A percentile compares a stretch with the other conserved stretches of the same genome.
Evolutionary conservation across 2,797 vertebrate species (phyloP).

Genomic region (Enteromius thamalakanensis): DNA sequence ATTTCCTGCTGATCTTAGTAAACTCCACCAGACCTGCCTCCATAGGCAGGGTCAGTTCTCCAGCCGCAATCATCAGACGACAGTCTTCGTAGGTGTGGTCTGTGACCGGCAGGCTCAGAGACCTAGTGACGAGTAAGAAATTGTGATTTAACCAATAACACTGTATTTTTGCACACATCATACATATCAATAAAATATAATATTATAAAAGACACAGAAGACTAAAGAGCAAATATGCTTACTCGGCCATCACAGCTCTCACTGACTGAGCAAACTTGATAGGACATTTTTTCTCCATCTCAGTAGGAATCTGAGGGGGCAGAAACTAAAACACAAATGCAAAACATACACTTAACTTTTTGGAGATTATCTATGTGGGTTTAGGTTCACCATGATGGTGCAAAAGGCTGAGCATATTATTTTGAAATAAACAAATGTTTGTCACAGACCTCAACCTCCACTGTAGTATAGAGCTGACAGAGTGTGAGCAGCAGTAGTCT

Average conservation of each 20-base stretch:
- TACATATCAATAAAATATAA: not conserved
- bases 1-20: constrained; percentile 95
- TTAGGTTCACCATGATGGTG: not conserved
- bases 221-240: constrained; percentile 62
- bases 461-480: constrained; percentile 89
- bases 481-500: constrained; percentile 86
- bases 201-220: not conserved
- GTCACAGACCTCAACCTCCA: constrained; percentile 91
- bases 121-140: constrained; percentile 68
- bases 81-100: constrained; percentile 98
- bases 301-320: constrained; percentile 85
- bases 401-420: not conserved
- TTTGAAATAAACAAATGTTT: not conserved
- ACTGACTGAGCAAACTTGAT: constrained; percentile 85
- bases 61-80: constrained; percentile 95
- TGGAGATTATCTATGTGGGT: not conserved
- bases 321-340: constrained; percentile 81
- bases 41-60: constrained; percentile 95
- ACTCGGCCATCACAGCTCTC: constrained; percentile 89
- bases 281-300: constrained; percentile 87
- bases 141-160: not conserved
- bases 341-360: not conserved
- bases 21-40: constrained; percentile 97
- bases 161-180: not conserved
- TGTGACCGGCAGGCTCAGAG: constrained; percentile 86